Percentiles rank a stretch among this genome's conserved stretches.
Conservation (phyloP, 2,797 vertebrate species). For the Hippoglossus hippoglossus region DNA sequence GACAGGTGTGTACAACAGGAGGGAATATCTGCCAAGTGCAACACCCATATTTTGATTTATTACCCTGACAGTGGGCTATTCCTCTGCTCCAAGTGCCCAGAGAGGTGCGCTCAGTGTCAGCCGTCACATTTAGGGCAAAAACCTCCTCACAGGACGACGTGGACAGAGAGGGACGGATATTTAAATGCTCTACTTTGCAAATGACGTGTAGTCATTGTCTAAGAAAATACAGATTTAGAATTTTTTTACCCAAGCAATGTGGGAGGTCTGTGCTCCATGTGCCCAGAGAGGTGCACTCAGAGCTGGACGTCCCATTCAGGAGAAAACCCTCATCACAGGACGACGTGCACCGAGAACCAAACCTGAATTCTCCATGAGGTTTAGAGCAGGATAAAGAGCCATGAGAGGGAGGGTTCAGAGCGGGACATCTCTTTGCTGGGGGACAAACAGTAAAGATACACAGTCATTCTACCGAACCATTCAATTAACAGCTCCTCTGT, state of each 20-base stretch:
- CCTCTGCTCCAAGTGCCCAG: slow-evolving; percentile 27
- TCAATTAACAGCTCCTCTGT: background rate
- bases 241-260: slow-evolving; percentile 4
- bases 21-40: background rate
- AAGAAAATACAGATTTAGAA: too few species aligned
- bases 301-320: slow-evolving; percentile 45
- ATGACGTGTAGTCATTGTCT: too few species aligned
- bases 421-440: slow-evolving; percentile 42
- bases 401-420: slow-evolving; percentile 14
- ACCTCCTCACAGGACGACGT: slow-evolving; percentile 58
- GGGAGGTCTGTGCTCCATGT: slow-evolving; percentile 14
- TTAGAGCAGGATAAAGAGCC: slow-evolving; percentile 48
- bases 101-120: slow-evolving; percentile 51
- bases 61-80: slow-evolving; percentile 50
- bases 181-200: too few species aligned
- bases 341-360: slow-evolving; percentile 59
- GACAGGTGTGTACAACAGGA: background rate
- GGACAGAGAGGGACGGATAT: slow-evolving; percentile 37
- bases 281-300: slow-evolving; percentile 41
- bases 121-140: slow-evolving; percentile 63
- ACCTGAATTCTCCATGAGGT: slow-evolving; percentile 48
- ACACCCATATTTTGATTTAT: slow-evolving; percentile 11
- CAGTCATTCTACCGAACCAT: background rate
- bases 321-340: slow-evolving; percentile 58
- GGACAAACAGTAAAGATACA: background rate